These are phyloP conservation scores for Lampris incognitus DNA, from an alignment of 2,113 vertebrate species.

Conservation along the genomic window DNA sequence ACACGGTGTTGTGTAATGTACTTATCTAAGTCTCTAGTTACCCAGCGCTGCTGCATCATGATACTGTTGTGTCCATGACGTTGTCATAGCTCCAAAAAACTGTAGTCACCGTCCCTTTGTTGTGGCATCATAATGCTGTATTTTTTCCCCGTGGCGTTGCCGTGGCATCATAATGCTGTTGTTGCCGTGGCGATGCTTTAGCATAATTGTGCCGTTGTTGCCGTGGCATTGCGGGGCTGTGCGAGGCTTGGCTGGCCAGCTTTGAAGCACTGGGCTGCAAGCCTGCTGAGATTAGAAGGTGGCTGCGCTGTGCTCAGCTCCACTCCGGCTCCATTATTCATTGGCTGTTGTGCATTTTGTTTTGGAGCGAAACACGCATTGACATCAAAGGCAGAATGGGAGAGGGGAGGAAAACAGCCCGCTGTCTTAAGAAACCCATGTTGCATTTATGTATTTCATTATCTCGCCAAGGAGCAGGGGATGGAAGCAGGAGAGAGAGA, in stretches of 20 bases:
- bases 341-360: slow-evolving; percentile 69
- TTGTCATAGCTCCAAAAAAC: background rate
- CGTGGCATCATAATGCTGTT: background rate
- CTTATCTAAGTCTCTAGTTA: too few relatives aligned
- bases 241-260: slow-evolving; percentile 20
- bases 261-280: slow-evolving; percentile 67
- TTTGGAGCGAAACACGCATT: slow-evolving; percentile 57
- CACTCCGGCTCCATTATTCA: slow-evolving; percentile 71
- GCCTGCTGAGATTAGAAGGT: slow-evolving; percentile 73
- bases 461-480: slow-evolving; percentile 45
- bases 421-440: slow-evolving; percentile 59
- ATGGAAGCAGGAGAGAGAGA: slow-evolving; percentile 20
- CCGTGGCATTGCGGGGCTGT: slow-evolving; percentile 5
- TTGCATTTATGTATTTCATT: slow-evolving; percentile 78
- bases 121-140: background rate
- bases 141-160: background rate
- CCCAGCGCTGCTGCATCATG: too few relatives aligned
- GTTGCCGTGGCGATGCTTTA: background rate
- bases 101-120: background rate
- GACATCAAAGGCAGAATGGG: slow-evolving; percentile 70
- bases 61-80: background rate
- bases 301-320: slow-evolving; percentile 19
- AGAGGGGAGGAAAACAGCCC: slow-evolving; percentile 52
- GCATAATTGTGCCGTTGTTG: slow-evolving; percentile 21
- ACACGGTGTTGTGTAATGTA: too few relatives aligned